A percentile compares a stretch with the other conserved stretches of the same genome.
Evolutionary conservation across 2,113 vertebrate genomes (phyloP).

Genomic region (Stictonetta naevosa): DNA sequence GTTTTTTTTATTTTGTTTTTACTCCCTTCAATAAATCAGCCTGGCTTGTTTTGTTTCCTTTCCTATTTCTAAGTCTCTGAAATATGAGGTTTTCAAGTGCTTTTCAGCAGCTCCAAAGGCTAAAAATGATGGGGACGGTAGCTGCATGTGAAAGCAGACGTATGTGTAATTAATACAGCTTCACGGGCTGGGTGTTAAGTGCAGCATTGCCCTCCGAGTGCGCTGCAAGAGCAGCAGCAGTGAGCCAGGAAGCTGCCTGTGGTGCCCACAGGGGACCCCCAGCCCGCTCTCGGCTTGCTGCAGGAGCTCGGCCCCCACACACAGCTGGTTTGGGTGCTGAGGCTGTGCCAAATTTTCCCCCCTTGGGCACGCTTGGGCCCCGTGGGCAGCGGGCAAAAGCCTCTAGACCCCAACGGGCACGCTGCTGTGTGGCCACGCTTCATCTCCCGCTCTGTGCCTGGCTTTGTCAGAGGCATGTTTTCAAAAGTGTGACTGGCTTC

Average conservation of each 20-base stretch:
- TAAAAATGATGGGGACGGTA: not conserved
- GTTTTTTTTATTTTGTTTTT: not conserved
- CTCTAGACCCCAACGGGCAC: no score
- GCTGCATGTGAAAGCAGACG: not conserved
- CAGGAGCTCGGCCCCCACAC: no score
- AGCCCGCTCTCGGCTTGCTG: no score
- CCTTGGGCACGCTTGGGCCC: no score
- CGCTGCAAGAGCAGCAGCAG: not conserved
- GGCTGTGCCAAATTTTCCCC: no score
- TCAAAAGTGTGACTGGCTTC: not conserved
- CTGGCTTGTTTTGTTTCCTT: slow-evolving; percentile 28
- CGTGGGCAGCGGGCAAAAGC: no score
- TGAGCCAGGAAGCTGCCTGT: fast-evolving
- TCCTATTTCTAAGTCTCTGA: not conserved
- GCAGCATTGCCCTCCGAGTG: not conserved
- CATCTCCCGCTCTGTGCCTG: not conserved
- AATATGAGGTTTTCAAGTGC: not conserved
- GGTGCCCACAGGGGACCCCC: no score
- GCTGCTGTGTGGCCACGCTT: no score
- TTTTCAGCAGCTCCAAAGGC: not conserved
- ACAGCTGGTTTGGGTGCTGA: no score
- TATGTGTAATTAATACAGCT: not conserved
- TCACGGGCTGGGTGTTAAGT: not conserved
- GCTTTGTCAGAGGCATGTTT: not conserved
- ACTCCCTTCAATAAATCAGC: slow-evolving; percentile 10